Conservation (phyloP, 2,113 vertebrate genomes). For the Hippocampus abdominalis region DNA sequence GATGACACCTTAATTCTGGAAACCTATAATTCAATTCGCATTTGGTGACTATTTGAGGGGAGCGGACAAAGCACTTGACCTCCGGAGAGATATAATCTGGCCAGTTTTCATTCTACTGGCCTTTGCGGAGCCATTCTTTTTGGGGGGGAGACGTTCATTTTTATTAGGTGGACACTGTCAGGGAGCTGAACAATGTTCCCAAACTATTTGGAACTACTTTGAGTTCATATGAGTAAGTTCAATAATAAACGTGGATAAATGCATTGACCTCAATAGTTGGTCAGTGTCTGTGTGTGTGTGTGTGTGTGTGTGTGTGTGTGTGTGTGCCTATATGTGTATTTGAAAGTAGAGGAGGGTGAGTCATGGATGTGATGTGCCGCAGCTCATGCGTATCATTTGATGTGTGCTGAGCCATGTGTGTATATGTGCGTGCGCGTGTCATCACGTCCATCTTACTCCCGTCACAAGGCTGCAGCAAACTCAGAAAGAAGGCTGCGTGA, state of each 20-base stretch:
- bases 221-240: not conserved
- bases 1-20: too few relatives aligned
- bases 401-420: constrained; percentile 34
- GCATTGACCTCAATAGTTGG: not conserved
- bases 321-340: constrained; percentile 5
- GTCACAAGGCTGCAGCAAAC: not conserved
- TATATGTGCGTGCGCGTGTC: not conserved
- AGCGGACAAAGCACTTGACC: not conserved
- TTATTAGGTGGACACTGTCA: not conserved
- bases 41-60: not conserved
- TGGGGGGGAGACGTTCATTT: too few relatives aligned
- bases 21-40: too few relatives aligned
- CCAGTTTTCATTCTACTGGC: not conserved
- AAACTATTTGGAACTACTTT: not conserved
- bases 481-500: not conserved
- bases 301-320: not conserved
- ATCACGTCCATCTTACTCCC: not conserved
- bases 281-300: constrained; percentile 9
- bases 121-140: not conserved
- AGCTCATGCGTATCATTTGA: constrained; percentile 54
- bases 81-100: not conserved
- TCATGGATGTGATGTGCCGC: constrained; percentile 55
- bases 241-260: not conserved
- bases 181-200: not conserved
- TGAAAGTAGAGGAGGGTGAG: constrained; percentile 54